Conservation (phyloP, 2,797 vertebrate species). For the Tapera naevia region DNA sequence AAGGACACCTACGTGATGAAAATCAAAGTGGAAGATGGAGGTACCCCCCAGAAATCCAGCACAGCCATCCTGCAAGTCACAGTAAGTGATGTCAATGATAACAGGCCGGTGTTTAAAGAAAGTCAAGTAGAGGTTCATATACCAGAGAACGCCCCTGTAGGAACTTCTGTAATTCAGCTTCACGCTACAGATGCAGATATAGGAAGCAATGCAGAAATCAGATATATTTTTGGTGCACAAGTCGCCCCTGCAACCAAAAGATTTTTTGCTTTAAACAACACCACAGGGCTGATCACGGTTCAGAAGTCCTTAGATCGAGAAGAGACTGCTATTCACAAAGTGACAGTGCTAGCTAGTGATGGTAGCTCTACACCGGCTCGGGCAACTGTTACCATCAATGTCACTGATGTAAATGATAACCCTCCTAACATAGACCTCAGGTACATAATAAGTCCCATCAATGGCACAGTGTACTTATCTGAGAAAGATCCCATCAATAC, state of each 20-base stretch:
- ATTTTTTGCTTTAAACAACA: constrained; percentile 96
- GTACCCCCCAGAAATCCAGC: constrained; percentile 97
- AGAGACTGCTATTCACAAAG: constrained; percentile 96
- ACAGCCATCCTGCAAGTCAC: constrained; percentile 98
- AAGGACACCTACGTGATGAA: constrained; percentile 99
- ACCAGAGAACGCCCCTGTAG: constrained; percentile 92
- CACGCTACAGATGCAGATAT: constrained; percentile 97
- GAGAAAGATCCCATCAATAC: constrained; percentile 99
- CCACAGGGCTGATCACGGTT: constrained; percentile 94
- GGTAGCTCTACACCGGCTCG: constrained; percentile 95
- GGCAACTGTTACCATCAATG: constrained; percentile 95
- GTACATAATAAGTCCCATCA: constrained; percentile 99
- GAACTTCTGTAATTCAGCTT: constrained; percentile 95
- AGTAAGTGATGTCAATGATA: constrained; percentile 98
- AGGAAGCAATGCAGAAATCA: constrained; percentile 95
- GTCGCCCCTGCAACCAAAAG: constrained; percentile 93
- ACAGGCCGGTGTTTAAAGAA: constrained; percentile 96
- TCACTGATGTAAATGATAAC: constrained; percentile 99
- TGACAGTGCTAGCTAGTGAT: constrained; percentile 96
- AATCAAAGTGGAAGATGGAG: constrained; percentile 98
- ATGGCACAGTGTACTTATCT: constrained; percentile 97
- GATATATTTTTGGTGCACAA: constrained; percentile 95
- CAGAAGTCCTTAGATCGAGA: constrained; percentile 95
- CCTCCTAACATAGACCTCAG: constrained; percentile 98
- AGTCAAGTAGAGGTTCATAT: constrained; percentile 96